These are phyloP conservation scores for Drosophila ficusphila DNA, from an alignment of 1,140 invertebrate species.

Conservation along the genomic window DNA sequence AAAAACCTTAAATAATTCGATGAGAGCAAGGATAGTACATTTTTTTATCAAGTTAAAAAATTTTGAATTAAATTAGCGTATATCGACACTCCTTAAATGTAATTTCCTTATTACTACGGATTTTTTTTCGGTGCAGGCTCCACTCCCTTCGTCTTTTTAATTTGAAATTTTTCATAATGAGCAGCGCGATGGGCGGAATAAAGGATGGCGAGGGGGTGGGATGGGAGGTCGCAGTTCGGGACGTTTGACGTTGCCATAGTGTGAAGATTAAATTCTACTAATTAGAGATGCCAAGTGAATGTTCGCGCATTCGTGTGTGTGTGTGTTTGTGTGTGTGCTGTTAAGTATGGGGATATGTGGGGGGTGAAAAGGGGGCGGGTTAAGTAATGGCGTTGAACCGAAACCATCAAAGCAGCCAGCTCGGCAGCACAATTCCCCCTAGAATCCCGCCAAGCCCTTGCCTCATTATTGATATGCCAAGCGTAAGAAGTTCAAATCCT, in stretches of 20 bases:
- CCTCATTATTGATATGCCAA: slow-evolving; percentile 62
- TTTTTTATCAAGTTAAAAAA: too few relatives aligned
- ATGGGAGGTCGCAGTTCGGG: slow-evolving; percentile 29
- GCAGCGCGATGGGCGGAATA: slow-evolving; percentile 51
- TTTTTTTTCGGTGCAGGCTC: slow-evolving; percentile 6
- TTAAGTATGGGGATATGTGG: slow-evolving; percentile 9
- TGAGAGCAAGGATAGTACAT: too few relatives aligned
- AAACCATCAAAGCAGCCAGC: slow-evolving; percentile 44
- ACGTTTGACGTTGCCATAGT: slow-evolving; percentile 77
- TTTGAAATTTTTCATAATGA: slow-evolving; percentile 83
- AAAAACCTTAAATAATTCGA: too few relatives aligned
- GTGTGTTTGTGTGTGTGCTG: slow-evolving; percentile 2
- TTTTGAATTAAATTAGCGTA: too few relatives aligned
- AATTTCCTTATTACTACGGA: background rate
- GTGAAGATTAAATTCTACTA: slow-evolving; percentile 83
- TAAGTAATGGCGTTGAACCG: slow-evolving; percentile 76
- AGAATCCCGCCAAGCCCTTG: slow-evolving; percentile 18
- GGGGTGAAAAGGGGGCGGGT: background rate
- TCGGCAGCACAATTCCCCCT: slow-evolving; percentile 43
- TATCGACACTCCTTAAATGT: too few relatives aligned
- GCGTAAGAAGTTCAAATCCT: slow-evolving; percentile 66
- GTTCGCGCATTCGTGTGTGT: slow-evolving; percentile 69
- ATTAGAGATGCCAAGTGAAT: slow-evolving; percentile 82
- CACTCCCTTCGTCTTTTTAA: slow-evolving; percentile 69
- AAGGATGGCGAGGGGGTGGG: background rate